phyloP scores from a whole-genome alignment of 2,888 invertebrate genomes.

The Lasioglossum calceatum region DNA sequence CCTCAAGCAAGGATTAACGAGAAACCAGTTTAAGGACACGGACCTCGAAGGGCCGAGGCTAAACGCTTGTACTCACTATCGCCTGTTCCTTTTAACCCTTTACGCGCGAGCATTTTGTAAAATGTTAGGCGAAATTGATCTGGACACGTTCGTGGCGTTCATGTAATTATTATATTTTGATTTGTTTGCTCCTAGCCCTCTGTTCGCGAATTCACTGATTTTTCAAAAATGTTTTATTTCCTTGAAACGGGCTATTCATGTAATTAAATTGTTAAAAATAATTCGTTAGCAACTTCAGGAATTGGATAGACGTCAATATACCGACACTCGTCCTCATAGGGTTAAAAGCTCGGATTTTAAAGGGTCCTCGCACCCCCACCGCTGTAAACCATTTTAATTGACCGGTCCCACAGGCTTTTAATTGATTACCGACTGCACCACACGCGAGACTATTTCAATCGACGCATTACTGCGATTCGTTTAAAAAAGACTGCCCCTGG shows the following conservation, averaged over 20 bases:
- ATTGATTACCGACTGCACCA: not conserved
- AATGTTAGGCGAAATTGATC: not conserved
- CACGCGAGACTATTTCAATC: not conserved
- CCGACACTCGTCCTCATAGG: not conserved
- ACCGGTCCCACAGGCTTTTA: conserved; percentile 25
- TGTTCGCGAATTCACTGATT: no score
- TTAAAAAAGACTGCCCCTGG: not conserved
- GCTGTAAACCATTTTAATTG: not conserved
- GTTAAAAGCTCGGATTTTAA: not conserved
- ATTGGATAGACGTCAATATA: not conserved
- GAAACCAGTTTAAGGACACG: conserved; percentile 23
- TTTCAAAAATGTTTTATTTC: no score
- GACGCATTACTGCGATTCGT: not conserved
- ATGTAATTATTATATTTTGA: no score
- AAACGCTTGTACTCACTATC: not conserved
- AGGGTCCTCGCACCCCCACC: not conserved
- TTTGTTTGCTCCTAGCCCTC: no score
- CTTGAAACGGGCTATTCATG: no score
- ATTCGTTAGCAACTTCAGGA: not conserved
- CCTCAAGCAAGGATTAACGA: conserved; percentile 55
- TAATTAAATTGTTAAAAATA: not conserved
- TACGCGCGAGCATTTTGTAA: not conserved
- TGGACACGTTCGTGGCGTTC: not conserved
- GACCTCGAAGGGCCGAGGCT: not conserved
- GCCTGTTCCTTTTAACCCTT: not conserved